These are phyloP conservation scores for Apeira syringaria DNA, from an alignment of 2,888 invertebrate species.

Conservation along the genomic window DNA sequence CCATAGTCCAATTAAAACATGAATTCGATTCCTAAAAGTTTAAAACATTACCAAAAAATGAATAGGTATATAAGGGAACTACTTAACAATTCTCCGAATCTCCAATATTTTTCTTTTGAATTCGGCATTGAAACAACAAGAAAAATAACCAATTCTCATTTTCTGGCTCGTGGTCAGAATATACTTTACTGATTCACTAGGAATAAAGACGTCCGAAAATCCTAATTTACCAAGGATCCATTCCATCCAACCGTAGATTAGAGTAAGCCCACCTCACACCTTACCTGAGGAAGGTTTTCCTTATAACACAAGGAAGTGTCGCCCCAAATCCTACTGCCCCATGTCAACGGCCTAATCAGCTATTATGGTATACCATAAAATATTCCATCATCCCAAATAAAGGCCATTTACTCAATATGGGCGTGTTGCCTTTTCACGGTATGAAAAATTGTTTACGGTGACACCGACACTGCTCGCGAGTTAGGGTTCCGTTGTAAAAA, in stretches of 20 bases:
- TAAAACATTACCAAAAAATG: too few relatives aligned
- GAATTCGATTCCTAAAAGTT: too few relatives aligned
- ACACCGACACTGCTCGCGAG: constrained; percentile 54
- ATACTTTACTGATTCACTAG: neutral
- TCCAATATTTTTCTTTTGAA: too few relatives aligned
- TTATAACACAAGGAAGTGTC: constrained; percentile 25
- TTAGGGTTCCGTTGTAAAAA: constrained; percentile 74
- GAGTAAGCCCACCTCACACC: constrained; percentile 7
- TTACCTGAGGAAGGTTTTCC: constrained; percentile 11
- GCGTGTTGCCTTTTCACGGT: constrained; percentile 60
- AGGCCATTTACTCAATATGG: constrained; percentile 55
- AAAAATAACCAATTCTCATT: neutral
- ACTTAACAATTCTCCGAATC: too few relatives aligned
- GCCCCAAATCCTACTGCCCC: constrained; percentile 31
- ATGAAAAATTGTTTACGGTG: constrained; percentile 78
- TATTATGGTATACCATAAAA: constrained; percentile 52
- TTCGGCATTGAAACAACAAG: neutral
- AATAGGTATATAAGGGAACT: too few relatives aligned
- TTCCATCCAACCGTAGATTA: constrained; percentile 9
- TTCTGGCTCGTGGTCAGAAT: neutral
- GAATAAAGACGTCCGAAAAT: constrained; percentile 2
- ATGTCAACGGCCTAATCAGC: constrained; percentile 46
- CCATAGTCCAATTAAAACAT: too few relatives aligned
- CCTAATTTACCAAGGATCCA: constrained; percentile 15
- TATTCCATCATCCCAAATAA: constrained; percentile 64